phyloP scores from a whole-genome alignment of 2,888 invertebrate genomes.

The Cyaniris semiargus region DNA sequence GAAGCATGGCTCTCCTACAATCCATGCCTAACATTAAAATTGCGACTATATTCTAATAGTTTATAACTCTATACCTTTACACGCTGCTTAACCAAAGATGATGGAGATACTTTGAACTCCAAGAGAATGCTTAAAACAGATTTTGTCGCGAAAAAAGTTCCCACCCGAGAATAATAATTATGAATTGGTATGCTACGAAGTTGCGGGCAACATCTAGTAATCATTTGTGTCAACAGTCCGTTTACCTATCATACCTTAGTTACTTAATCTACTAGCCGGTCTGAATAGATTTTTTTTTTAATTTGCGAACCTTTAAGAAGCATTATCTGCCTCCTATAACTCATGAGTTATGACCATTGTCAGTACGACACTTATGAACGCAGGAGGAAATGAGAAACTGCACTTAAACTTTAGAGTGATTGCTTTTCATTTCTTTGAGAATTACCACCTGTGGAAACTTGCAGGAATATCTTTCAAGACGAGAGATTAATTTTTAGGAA shows the following conservation, averaged over 20 bases:
- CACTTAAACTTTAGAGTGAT: not conserved
- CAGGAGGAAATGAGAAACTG: not conserved
- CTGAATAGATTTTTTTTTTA: not conserved
- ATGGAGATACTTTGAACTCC: too few relatives aligned
- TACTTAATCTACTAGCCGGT: not conserved
- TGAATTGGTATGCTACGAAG: not conserved
- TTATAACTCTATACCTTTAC: too few relatives aligned
- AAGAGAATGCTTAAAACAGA: too few relatives aligned
- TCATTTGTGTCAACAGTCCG: not conserved
- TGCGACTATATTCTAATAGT: too few relatives aligned
- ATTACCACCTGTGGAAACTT: not conserved
- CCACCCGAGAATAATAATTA: not conserved
- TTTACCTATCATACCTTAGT: not conserved
- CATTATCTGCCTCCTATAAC: not conserved
- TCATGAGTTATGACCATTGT: not conserved
- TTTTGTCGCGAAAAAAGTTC: too few relatives aligned
- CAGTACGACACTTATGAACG: not conserved
- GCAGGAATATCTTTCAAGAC: not conserved
- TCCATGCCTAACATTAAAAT: too few relatives aligned
- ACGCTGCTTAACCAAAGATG: too few relatives aligned
- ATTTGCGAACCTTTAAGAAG: not conserved
- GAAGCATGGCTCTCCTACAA: too few relatives aligned
- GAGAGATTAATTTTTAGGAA: not conserved
- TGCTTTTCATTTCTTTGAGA: not conserved
- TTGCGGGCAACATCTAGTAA: not conserved